Conservation (phyloP, 2,888 invertebrate genomes). For the Drosophila mimica region DNA sequence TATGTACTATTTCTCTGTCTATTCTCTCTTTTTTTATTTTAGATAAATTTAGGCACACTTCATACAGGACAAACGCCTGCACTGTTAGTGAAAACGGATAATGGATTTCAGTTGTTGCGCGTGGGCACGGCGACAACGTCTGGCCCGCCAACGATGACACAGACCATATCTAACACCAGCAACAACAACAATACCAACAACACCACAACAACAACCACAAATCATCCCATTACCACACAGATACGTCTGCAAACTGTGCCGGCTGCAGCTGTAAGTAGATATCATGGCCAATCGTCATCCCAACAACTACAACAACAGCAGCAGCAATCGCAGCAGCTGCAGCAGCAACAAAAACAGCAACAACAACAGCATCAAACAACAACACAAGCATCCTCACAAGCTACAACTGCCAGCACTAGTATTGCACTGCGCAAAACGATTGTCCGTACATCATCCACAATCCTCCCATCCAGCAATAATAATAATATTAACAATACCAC, state of each 20-base stretch:
- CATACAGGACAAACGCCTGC: constrained; percentile 95
- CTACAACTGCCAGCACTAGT: constrained; percentile 81
- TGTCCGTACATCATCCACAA: constrained; percentile 84
- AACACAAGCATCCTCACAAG: constrained; percentile 67
- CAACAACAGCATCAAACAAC: constrained; percentile 63
- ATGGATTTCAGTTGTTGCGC: constrained; percentile 96
- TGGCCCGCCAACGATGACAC: constrained; percentile 86
- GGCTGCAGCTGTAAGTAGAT: constrained; percentile 94
- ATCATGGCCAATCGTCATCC: constrained; percentile 88
- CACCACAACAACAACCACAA: constrained; percentile 75
- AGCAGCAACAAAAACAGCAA: constrained; percentile 46
- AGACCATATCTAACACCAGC: constrained; percentile 85
- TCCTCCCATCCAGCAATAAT: constrained; percentile 76
- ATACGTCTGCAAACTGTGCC: constrained; percentile 95
- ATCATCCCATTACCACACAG: constrained; percentile 88
- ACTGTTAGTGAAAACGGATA: constrained; percentile 97
- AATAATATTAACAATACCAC: constrained; percentile 55
- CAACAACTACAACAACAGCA: constrained; percentile 84
- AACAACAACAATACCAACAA: constrained; percentile 61
- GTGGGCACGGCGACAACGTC: constrained; percentile 92
- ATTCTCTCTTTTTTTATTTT: constrained; percentile 81
- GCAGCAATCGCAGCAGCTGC: constrained; percentile 56
- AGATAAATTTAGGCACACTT: constrained; percentile 95
- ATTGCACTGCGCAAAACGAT: constrained; percentile 88
- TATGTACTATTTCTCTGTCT: constrained; percentile 46